Conservation (phyloP, 64 coral and sea anemone species). For the Trachythela sp. region DNA sequence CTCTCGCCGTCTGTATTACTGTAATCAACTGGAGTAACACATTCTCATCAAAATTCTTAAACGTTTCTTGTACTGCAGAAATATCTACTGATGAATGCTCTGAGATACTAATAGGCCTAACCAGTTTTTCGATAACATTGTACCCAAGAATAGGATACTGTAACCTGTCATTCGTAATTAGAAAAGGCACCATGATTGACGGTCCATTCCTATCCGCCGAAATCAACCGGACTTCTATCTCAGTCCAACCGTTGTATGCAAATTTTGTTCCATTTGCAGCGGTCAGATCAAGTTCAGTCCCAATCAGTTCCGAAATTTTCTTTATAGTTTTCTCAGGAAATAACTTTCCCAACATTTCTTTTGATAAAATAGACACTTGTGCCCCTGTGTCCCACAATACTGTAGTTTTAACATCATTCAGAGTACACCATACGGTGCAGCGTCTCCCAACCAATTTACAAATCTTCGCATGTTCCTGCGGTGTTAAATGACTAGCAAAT, state of each 20-base stretch:
- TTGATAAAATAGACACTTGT: slow-evolving; percentile 51
- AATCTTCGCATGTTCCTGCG: slow-evolving; percentile 29
- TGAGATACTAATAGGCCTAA: neutral
- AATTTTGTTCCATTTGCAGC: slow-evolving; percentile 43
- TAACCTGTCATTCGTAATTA: neutral
- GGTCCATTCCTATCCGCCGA: neutral
- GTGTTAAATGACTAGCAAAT: slow-evolving; percentile 26
- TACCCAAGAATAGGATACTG: slow-evolving; percentile 24
- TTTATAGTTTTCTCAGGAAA: slow-evolving; percentile 6
- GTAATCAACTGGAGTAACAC: slow-evolving; percentile 22
- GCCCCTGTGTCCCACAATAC: slow-evolving; percentile 56
- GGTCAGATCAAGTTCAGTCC: slow-evolving; percentile 9
- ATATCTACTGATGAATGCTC: neutral
- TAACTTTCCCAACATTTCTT: slow-evolving; percentile 19
- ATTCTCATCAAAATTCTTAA: slow-evolving; percentile 9
- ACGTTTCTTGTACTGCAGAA: slow-evolving; percentile 25
- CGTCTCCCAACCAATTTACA: slow-evolving; percentile 45
- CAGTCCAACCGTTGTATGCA: slow-evolving; percentile 22
- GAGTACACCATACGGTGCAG: slow-evolving; percentile 27
- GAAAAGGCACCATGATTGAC: slow-evolving; percentile 4
- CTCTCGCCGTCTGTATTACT: no score
- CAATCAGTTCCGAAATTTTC: neutral
- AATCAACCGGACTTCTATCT: neutral
- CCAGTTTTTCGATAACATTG: slow-evolving; percentile 32
- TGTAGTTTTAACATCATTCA: slow-evolving; percentile 32